phyloP scores from a whole-genome alignment of 2,113 vertebrate genomes.

The Salvelinus alpinus region DNA sequence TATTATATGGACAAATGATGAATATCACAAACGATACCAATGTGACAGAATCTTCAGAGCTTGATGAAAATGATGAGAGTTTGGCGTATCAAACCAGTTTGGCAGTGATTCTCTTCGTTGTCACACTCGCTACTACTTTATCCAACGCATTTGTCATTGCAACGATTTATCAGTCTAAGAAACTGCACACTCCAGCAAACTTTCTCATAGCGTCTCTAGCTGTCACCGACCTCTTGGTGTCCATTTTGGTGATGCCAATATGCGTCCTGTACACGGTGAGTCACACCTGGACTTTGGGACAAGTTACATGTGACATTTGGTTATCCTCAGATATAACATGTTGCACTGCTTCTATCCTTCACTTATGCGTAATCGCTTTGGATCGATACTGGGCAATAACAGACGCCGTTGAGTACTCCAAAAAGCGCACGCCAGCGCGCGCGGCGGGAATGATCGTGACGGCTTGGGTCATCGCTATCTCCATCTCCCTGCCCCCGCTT shows the following conservation, averaged over 20 bases:
- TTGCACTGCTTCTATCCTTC: slow-evolving; percentile 97
- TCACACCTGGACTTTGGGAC: slow-evolving; percentile 93
- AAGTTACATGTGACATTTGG: slow-evolving; percentile 94
- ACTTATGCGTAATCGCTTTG: slow-evolving; percentile 95
- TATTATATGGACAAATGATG: slow-evolving; percentile 34
- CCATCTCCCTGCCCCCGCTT: slow-evolving; percentile 93
- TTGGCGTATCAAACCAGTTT: slow-evolving; percentile 77
- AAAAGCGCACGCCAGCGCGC: slow-evolving; percentile 87
- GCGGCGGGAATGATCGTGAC: slow-evolving; percentile 90
- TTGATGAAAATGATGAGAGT: slow-evolving; percentile 45
- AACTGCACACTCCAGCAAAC: slow-evolving; percentile 97
- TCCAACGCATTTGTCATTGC: slow-evolving; percentile 96
- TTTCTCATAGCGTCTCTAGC: slow-evolving; percentile 95
- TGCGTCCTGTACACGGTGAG: slow-evolving; percentile 93
- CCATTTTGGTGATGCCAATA: slow-evolving; percentile 95
- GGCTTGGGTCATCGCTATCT: slow-evolving; percentile 96
- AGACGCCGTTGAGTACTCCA: slow-evolving; percentile 94
- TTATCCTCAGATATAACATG: slow-evolving; percentile 97
- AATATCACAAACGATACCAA: slow-evolving; percentile 63
- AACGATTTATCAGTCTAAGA: slow-evolving; percentile 91
- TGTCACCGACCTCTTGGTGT: slow-evolving; percentile 93
- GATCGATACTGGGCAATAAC: slow-evolving; percentile 99
- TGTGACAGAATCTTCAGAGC: slow-evolving; percentile 24
- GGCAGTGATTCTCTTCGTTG: slow-evolving; percentile 77
- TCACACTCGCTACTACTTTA: slow-evolving; percentile 91